Evolutionary conservation across 2,113 vertebrate species (phyloP), one percentile per base, ranked within the genome.

Genomic region (Cyprinodon brontotheroides): DNA sequence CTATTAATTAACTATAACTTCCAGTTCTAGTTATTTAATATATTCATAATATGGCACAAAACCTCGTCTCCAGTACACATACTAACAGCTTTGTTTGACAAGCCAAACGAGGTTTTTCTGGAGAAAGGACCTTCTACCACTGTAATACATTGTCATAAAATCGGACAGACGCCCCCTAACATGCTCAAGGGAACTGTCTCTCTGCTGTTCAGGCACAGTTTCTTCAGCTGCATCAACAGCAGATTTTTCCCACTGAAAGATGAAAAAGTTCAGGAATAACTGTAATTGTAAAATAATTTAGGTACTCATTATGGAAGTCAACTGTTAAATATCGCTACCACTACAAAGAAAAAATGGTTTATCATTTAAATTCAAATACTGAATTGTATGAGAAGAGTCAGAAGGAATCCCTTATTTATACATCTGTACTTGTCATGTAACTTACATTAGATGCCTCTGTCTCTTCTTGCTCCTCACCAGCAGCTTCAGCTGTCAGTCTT

Each of bases 191-290:
- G 22, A 61, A 61, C n/a, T 61, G n/a, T 61, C 59, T 29, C 20
- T 61, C 53, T 59, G 59, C 22, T 61, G 59, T 61, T 10, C 59
- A 61, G 59, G 59, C 22, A 11, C n/a, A 6, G 59, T 61, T 61
- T 61, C 59, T 22, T 61, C n/a, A 61, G 22, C 59, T 61, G 59
- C 59, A 61, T 29, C 20, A 61, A 61, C 59, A 61, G 59, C n/a
- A 61, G 59, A 61, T 61, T 29, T 11, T 22, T 61, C 59, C 59
- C 29, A 22, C 29, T 61, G 59, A 61, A 29, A 61, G n/a, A 61
- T 61, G 59, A 61, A 61, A 61, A 61, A 9, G 29, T 61, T 14
- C 17, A 59, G 53, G 59, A 61, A 61, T 61, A 29, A 61, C 2
- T 22, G 10, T 61, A 61, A 61, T 61, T 61, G 59, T 61, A 61